Evolutionary conservation across 2,113 vertebrate genomes (phyloP), one percentile per base, ranked within the genome.

Genomic region (Leucopsar rothschildi): DNA sequence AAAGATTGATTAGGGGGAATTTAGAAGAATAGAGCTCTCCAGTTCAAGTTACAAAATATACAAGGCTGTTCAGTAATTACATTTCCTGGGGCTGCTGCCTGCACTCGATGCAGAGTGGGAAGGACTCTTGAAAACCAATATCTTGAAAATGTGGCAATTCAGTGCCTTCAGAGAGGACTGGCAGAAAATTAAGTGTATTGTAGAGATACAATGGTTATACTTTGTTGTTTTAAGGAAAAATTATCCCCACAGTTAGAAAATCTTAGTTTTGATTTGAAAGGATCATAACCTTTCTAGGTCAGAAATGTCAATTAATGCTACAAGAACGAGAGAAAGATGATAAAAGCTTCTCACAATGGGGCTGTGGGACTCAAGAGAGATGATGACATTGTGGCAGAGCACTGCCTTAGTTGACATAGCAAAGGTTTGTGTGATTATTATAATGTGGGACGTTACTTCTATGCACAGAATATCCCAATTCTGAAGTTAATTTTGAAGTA

Each of bases 61-160:
- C 94, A 96, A 92, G 82, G 91, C 75, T 80, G 66, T 81, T 94
- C 82, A 80, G n/a, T 94, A 84, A 96, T 97, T 92, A 79, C 56
- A 39, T 96, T 96, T 96, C 76, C 83, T 84, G 92, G 89, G 84
- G 73, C 83, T 87, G 85, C 71, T 89, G 73, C 82, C 92, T 78
- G 37, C 52, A 39, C 68, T 82, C 88, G 61, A 25, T 76, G 70
- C 45, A 89, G 71, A 82, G 64, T 88, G 49, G 72, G 53, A 79
- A 91, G 68, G 82, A 39, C 21, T 73, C 56, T 84, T 90, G 64
- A 76, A 91, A 97, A 94, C 40, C 61, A 92, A 0, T 56, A 20
- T 84, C 83, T 87, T 71, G 57, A 27, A 87, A 86, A 49, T 2
- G 5, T 60, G 75, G 39, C 53, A 82, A 1, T 76, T 60, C 72